A percentile compares a stretch with the other conserved stretches of the same genome.
Conservation (phyloP, 2,888 invertebrate species). For the Nebria salina region DNA sequence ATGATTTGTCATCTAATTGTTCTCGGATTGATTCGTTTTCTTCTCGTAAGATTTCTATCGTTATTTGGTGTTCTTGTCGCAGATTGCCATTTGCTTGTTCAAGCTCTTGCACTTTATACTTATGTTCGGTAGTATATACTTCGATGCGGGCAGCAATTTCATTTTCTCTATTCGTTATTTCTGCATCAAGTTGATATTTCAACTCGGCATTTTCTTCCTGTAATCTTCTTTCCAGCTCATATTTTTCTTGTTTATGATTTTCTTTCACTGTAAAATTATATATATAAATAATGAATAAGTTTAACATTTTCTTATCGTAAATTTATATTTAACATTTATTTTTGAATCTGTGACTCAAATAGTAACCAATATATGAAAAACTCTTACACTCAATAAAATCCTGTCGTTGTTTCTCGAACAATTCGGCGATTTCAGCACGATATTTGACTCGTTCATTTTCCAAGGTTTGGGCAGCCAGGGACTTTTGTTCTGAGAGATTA, state of each 20-base stretch:
- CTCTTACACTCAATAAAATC: conserved; percentile 58
- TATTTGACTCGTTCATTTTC: conserved; percentile 58
- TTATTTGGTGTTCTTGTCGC: conserved; percentile 58
- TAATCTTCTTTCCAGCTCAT: conserved; percentile 55
- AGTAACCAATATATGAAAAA: not conserved
- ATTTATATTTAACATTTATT: not conserved
- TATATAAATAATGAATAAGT: conserved; percentile 46
- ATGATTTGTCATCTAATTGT: conserved; percentile 59
- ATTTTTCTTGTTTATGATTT: conserved; percentile 54
- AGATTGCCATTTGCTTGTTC: conserved; percentile 57
- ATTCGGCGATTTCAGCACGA: conserved; percentile 55
- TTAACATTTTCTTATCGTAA: no score
- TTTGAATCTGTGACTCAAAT: not conserved
- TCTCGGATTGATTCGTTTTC: conserved; percentile 61
- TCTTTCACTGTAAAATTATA: conserved; percentile 57
- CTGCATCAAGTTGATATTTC: conserved; percentile 49
- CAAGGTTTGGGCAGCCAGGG: conserved; percentile 57
- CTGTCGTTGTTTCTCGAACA: conserved; percentile 55
- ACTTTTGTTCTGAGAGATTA: conserved; percentile 59
- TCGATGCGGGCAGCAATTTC: conserved; percentile 42
- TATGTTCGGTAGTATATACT: conserved; percentile 43
- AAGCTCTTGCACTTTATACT: conserved; percentile 50
- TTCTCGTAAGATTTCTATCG: conserved; percentile 60
- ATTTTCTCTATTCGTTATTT: conserved; percentile 43
- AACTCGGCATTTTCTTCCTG: conserved; percentile 54